A percentile compares a stretch with the other conserved stretches of the same genome.
Conservation (phyloP, 2,888 invertebrate species). For the Drosophila mimica region DNA sequence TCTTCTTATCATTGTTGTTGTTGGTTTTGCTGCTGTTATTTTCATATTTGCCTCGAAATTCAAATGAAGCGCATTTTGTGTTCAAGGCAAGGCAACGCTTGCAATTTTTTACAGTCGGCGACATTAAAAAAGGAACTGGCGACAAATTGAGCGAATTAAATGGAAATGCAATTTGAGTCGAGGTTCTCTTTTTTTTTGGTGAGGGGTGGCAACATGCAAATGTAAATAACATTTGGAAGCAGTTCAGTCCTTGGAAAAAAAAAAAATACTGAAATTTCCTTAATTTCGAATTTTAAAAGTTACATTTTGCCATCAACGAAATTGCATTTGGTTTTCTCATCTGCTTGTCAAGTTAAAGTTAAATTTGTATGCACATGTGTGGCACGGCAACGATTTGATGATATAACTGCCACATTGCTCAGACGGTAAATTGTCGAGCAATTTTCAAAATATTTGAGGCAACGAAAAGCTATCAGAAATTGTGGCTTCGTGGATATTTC, state of each 20-base stretch:
- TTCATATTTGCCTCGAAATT: conserved; percentile 43
- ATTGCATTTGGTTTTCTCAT: conserved; percentile 2
- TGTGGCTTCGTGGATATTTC: background rate
- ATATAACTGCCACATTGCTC: background rate
- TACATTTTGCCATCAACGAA: background rate
- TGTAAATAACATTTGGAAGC: conserved; percentile 17
- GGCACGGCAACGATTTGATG: background rate
- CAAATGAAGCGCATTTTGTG: conserved; percentile 56
- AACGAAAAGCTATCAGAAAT: background rate
- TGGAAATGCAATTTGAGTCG: conserved; percentile 46
- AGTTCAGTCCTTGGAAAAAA: conserved; percentile 2
- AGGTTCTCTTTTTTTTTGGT: background rate
- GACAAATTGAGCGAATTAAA: conserved; percentile 62
- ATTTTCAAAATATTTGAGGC: background rate
- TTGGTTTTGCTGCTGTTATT: background rate
- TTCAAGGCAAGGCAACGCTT: conserved; percentile 33
- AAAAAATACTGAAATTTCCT: background rate
- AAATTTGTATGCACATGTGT: background rate
- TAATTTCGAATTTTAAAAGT: background rate
- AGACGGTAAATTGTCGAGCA: background rate
- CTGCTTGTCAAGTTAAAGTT: background rate
- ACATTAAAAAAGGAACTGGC: conserved; percentile 47
- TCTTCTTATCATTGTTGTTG: background rate
- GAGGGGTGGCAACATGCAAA: conserved; percentile 14
- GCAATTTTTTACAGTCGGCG: conserved; percentile 42